Base-by-base conservation (phyloP, 2,888 invertebrate species). In the Eupithecia inturbata region DNA sequence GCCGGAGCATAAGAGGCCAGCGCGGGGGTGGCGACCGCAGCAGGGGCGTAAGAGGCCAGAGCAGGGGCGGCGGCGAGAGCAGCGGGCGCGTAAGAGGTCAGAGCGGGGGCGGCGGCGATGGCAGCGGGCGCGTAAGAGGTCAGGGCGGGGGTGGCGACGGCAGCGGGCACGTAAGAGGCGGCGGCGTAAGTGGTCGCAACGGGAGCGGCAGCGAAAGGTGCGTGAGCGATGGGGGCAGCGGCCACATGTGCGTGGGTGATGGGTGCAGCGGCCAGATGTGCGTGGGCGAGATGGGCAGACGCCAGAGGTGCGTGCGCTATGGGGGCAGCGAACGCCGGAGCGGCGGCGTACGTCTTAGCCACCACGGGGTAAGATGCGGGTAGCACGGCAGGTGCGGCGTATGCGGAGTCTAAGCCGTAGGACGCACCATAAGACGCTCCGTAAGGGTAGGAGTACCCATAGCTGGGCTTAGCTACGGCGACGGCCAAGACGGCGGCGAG, bases 381-480 rank as follows among this genome's bases (percentile, higher is more conserved):
- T 53, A 72, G 68, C 31, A 64, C 49, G 19, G 45, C 45, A 49
- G 72, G 67, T 62, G 62, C 62, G 22, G 76, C 70, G 68, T 68
- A 66, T 39, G 70, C 76, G 1, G 82, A 69, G 68, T 77, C 73
- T 14, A 70, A 6, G 45, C 57, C 26, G 73, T 68, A 26, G 72
- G 75, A 16, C 66, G 49, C 49, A 22, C 49, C 75, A 64, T 68
- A 66, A n/a, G 72, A 74, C n/a, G 64, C 67, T 41, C 67, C 69
- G n/a, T 67, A 71, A n/a, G 74, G 74, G 72, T 70, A 77, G 72
- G 53, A 66, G 67, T 62, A 33, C 49, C 69, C 75, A 7, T 63
- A 33, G 70, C 68, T 74, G 16, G 93, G 76, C 86, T 91, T 85
- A 84, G 92, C 85, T 84, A 91, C 82, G 83, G 90, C 78, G 83